Evolutionary conservation across 2,797 vertebrate species (phyloP), one percentile per base, ranked within the genome.

Genomic region (Chaetodon trifasciatus): DNA sequence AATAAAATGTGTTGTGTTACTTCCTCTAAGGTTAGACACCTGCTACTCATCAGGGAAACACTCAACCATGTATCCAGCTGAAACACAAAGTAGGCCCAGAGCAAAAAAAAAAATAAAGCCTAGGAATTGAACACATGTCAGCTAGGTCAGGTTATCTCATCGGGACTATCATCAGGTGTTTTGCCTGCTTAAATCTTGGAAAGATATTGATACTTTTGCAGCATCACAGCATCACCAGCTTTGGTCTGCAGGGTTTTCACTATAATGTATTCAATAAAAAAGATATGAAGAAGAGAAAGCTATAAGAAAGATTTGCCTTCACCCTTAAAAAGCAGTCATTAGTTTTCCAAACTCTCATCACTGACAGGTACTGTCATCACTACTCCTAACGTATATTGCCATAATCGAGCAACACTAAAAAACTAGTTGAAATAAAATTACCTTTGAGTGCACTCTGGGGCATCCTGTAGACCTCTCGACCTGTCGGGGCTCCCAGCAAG

Each of bases 401-500:
- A 46, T n/a, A 32, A 49, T 42, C 49, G 7, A 62, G 50, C 67
- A 40, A 46, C 17, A 55, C 46, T 24, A 3, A 67, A 53, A 24
- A 63, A 63, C 1, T 0, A 16, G 5, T 44, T 8, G 1, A 52
- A 35, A 19, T 70, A 35, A 39, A 63, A 46, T 39, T 92, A 97
- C 97, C 97, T 97, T 96, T 96, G 40, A 98, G 92, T 23, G 96
- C 82, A 58, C 90, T 92, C 81, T 95, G 94, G 5, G 97, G 97
- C 95, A 98, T 96, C 89, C 93, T 95, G 95, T 97, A 97, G 72
- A 97, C 94, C 84, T 96, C 96, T 91, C 95, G 96, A 76, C 89
- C 90, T 50, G 95, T 21, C 3, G 97, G 95, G 32, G 93, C 95
- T 2, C 93, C 95, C 74, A 82, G 69, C 13, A 87, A 88, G 73